Evolutionary conservation across 2,113 vertebrate species (phyloP), one percentile per base, ranked within the genome.

Genomic region (Symphodus melops): DNA sequence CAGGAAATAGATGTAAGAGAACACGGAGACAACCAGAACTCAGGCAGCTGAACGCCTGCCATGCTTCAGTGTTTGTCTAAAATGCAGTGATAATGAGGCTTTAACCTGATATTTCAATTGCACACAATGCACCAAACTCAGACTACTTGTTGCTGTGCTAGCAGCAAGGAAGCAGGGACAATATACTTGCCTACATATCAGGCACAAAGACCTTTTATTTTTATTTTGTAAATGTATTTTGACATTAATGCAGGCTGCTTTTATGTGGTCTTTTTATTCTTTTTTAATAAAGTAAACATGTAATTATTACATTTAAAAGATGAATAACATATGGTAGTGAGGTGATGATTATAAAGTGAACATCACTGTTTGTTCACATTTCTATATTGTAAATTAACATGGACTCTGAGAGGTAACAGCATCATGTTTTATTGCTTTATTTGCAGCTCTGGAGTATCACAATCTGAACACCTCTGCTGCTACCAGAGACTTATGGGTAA

Each of bases 401-500:
- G 25, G n/a, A 39, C 9, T 7, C 25, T 19, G 13, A 39, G 2
- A 17, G 12, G 13, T 16, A 1, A n/a, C 25, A 28, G 68, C 0
- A 52, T 75, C 0, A 37, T 76, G 3, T 67, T 44, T 54, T n/a
- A n/a, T n/a, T n/a, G n/a, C n/a, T n/a, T 55, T 39, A 44, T 86
- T 66, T 86, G 67, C 90, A 99, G 98, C 97, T 5, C 82, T 99
- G 93, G 97, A 98, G 86, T 99, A 99, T 85, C 96, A 97, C 88
- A 99, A 97, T 92, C 96, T 99, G 53, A 97, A 99, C 88, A 96
- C 95, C 53, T 99, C 98, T 1, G 85, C 94, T 70, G 94, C 95
- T 65, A 99, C 98, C 44, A 96, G 95, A 93, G 96, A 97, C 88
- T 96, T 96, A 84, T 99, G 98, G 98, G 96, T 99, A 44, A 96